Evolutionary conservation across 2,888 invertebrate genomes (phyloP), one percentile per base, ranked within the genome.

Genomic region (Lathronympha strigana): DNA sequence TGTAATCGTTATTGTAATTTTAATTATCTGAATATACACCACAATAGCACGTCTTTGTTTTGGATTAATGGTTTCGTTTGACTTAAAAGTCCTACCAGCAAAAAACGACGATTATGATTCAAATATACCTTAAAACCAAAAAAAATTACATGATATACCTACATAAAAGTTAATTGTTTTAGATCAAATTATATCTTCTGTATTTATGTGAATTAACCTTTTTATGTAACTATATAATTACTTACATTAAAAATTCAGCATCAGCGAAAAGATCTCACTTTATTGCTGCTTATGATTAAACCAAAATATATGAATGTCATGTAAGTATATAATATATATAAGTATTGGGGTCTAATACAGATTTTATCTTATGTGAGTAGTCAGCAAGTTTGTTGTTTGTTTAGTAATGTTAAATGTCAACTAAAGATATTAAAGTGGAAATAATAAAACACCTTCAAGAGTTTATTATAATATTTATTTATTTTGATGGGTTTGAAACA

Each of bases 1-100:
- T 28, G 5, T 36, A 58, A 51, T 50, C 25, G 5, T 36, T 53
- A 53, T 51, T 51, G 23, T 45, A 45, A 58, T 17, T 50, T n/a
- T 13, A 23, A 58, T 47, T n/a, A 23, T 36, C 28, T n/a, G 15
- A 51, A 51, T 50, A 51, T 55, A 47, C 53, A 33, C 23, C 25
- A 47, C 25, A 33, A 17, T 21, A 28, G 36, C 19, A 58, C 43
- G 23, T 50, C 64, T 58, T 64, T 64, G 64, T 64, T 64, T 57
- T 58, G 45, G 51, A 23, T 53, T 33, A 43, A 43, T 61, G 13
- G 28, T 15, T 33, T 33, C 28, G 23, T 21, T 53, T 61, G 17
- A 17, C n/a, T 47, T 43, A 13, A 21, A n/a, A 43, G 40, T 15
- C 51, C 61, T 51, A 31, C 51, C 31, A 61, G 40, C 11, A 25